phyloP scores from a whole-genome alignment of 2,888 invertebrate species.

The Exephanes ischioxanthus region DNA sequence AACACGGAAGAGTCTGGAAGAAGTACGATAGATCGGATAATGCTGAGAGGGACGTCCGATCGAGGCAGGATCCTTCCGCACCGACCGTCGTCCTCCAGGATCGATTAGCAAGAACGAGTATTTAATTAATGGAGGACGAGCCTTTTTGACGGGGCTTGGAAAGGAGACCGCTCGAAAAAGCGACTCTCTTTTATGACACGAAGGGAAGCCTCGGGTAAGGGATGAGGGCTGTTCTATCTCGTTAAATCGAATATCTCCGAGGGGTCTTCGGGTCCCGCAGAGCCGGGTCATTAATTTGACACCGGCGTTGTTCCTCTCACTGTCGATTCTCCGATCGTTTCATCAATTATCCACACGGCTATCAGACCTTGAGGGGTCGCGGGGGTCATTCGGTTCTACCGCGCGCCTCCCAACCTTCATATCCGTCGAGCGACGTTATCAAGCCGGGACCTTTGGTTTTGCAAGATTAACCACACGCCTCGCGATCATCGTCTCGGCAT shows the following conservation, averaged over 20 bases:
- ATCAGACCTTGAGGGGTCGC: neutral
- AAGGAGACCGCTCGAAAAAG: constrained; percentile 28
- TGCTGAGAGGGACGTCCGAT: constrained; percentile 16
- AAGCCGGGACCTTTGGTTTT: neutral
- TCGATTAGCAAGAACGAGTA: constrained; percentile 52
- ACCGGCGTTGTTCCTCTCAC: constrained; percentile 49
- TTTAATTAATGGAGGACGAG: constrained; percentile 56
- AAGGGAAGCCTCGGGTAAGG: neutral
- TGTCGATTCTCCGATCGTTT: constrained; percentile 68
- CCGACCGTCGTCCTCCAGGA: constrained; percentile 20
- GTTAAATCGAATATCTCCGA: constrained; percentile 46
- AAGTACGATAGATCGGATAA: neutral
- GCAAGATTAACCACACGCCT: neutral
- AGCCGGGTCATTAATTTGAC: constrained; percentile 72
- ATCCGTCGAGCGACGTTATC: constrained; percentile 6
- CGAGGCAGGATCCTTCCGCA: constrained; percentile 37
- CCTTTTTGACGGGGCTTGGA: constrained; percentile 44
- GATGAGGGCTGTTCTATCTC: constrained; percentile 29
- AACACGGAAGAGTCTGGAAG: neutral
- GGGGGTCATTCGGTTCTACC: neutral
- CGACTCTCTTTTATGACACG: constrained; percentile 36
- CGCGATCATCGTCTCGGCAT: neutral
- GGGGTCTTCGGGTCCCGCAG: constrained; percentile 41
- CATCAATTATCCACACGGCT: constrained; percentile 67
- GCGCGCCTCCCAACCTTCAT: neutral